Conservation (phyloP, 35 echinoderm and acorn worm genomes). For the Lytechinus variegatus region DNA sequence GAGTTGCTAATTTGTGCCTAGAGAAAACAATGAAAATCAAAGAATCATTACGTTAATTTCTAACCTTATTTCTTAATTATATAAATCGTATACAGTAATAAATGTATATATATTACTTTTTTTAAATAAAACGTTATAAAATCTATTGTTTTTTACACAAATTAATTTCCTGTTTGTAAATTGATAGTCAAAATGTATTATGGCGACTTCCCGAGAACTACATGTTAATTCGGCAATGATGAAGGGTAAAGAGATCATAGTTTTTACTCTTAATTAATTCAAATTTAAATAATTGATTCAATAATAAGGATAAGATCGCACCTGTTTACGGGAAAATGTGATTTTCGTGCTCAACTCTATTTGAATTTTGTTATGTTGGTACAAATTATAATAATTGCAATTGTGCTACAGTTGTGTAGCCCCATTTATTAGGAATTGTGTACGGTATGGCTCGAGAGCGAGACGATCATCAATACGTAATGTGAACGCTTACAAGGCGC, state of each 20-base stretch:
- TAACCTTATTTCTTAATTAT: too few species aligned
- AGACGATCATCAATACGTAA: too few species aligned
- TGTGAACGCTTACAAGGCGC: too few species aligned
- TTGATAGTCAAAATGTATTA: background rate
- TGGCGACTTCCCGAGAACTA: constrained; percentile 18
- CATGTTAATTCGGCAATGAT: background rate
- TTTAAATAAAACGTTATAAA: background rate
- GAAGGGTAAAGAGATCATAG: background rate
- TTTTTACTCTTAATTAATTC: background rate
- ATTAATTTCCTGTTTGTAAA: background rate
- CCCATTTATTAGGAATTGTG: background rate
- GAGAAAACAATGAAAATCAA: too few species aligned
- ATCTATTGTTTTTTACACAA: background rate
- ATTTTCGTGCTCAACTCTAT: background rate
- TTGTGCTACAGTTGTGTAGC: background rate
- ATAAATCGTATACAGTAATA: background rate
- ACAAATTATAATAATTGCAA: background rate
- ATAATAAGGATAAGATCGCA: background rate
- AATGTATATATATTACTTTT: background rate
- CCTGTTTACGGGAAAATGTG: background rate
- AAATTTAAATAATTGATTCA: background rate
- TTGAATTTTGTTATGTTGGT: too few species aligned
- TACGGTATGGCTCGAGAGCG: background rate
- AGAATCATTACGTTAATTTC: too few species aligned
- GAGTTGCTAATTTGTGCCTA: background rate